Evolutionary conservation across 2,113 vertebrate species (phyloP), one percentile per base, ranked within the genome.

Genomic region (Takifugu flavidus): DNA sequence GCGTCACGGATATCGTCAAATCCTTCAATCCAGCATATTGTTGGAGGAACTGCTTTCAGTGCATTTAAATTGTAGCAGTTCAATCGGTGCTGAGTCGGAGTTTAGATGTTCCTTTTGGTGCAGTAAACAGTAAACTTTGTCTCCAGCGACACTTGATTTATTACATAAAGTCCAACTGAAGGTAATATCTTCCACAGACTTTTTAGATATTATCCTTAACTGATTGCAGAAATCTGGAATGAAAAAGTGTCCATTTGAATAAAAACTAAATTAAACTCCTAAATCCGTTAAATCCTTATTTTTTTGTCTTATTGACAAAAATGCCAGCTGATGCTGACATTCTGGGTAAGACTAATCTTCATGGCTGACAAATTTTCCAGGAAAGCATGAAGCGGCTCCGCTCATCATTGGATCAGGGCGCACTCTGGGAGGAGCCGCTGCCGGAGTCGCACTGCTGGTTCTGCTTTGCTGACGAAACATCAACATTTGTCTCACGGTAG

Each of bases 401-500:
- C 12, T 44, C 46, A 49, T 15, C 50, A 0, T 44, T 50, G 49
- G 47, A 47, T 46, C 42, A 11, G 61, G 51, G 45, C 47, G 58
- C 50, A 8, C 59, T 58, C n/a, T 75, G 72, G 78, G 75, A 76
- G 67, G 67, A 49, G 70, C 58, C 43, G 14, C 25, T 2, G 13
- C 7, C 25, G 12, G 56, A 53, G 56, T 31, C 57, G 42, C 20
- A 20, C 59, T 60, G 58, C 65, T 70, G 64, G 51, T 78, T 74
- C 63, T 49, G 50, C 64, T 66, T 59, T 31, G 13, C 56, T 67
- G 74, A 73, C 62, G 63, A 78, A 78, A 82, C 65, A 82, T 79
- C 77, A 80, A 79, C 82, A 75, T 78, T 83, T 76, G 65, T 74
- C 81, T 83, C 75, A 77, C 74, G 73, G 87, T 81, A 79, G 80